Base-by-base conservation (phyloP, 1,140 invertebrate genomes). In the Araneus ventricosus region DNA sequence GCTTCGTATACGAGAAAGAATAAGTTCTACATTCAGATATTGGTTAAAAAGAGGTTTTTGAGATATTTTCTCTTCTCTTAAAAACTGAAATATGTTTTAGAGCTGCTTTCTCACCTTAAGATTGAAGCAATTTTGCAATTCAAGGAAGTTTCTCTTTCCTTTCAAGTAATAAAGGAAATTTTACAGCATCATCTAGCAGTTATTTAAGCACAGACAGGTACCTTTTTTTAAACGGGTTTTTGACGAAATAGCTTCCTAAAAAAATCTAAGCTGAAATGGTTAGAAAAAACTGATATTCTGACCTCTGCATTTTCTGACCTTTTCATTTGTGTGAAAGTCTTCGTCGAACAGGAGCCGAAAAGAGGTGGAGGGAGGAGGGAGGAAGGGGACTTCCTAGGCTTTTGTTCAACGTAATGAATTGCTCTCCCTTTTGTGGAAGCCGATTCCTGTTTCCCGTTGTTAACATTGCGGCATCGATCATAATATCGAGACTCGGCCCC, bases 331-430 rank as follows among this genome's bases (percentile, higher is more conserved):
- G 45, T 67, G 14, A 27, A 63, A 67, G 27, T 67, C n/a, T 30
- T n/a, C n/a, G 27, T 10, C 27, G 27, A 67, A 75, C 30, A 8
- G 70, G 70, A 20, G 70, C 70, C 30, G 70, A 20, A 17, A 75
- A 37, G 67, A 0, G 14, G 5, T 27, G 34, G 17, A 34, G 27
- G 70, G 34, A 1, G 4, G 70, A 30, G 27, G 30, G 14, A 30
- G 30, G 34, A 37, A 34, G 30, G 34, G 70, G 70, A 30, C 34
- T 75, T 34, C 30, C 30, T 30, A 75, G 30, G 34, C 70, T 75
- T 75, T 75, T 75, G 70, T 75, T 75, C 70, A 30, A 75, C 17
- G 17, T 75, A 75, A 75, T 75, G 70, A 75, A 75, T 75, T 75
- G 70, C 27, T 30, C 17, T 20, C 70, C 30, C 70, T 75, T 75